Evolutionary conservation across 1,140 invertebrate species (phyloP).

Genomic region (Venustaconcha ellipsiformis): DNA sequence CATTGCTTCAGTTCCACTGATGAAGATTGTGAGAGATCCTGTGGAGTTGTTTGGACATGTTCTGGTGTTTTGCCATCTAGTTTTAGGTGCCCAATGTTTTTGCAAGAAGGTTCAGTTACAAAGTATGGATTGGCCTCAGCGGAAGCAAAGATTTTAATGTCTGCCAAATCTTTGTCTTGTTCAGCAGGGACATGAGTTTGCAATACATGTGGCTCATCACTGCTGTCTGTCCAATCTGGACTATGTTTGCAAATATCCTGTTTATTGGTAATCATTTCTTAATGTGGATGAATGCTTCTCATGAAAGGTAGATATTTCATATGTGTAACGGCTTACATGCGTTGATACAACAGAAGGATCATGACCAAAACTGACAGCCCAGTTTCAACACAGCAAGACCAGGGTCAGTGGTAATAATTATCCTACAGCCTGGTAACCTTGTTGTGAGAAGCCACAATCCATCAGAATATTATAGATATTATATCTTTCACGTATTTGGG

Average conservation of each 20-base stretch:
- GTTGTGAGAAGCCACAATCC: conserved; percentile 36
- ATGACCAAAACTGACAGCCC: conserved; percentile 34
- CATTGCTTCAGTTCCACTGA: conserved; percentile 26
- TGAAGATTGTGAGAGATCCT: conserved; percentile 5
- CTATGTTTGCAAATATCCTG: conserved; percentile 17
- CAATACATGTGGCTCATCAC: conserved; percentile 2
- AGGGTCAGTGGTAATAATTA: conserved; percentile 31
- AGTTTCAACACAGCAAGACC: conserved; percentile 36
- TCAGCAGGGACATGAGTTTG: conserved; percentile 8
- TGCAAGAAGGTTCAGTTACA: conserved; percentile 13
- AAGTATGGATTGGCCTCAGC: conserved; percentile 3
- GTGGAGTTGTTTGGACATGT: conserved; percentile 2
- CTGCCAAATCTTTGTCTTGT: background rate
- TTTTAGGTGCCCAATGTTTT: conserved; percentile 4
- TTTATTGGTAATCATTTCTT: background rate
- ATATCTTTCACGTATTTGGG: background rate
- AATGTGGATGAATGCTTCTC: conserved; percentile 11
- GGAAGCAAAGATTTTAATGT: conserved; percentile 12
- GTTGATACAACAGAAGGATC: conserved; percentile 20
- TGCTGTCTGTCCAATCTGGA: conserved; percentile 12
- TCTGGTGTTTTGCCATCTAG: conserved; percentile 11
- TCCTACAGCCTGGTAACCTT: conserved; percentile 2
- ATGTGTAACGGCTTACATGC: conserved; percentile 19
- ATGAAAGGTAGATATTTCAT: conserved; percentile 23
- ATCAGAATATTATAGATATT: conserved; percentile 22